Evolutionary conservation across 2,888 invertebrate genomes (phyloP), one percentile per base, ranked within the genome.

Genomic region (Rugalucina vietnamica): DNA sequence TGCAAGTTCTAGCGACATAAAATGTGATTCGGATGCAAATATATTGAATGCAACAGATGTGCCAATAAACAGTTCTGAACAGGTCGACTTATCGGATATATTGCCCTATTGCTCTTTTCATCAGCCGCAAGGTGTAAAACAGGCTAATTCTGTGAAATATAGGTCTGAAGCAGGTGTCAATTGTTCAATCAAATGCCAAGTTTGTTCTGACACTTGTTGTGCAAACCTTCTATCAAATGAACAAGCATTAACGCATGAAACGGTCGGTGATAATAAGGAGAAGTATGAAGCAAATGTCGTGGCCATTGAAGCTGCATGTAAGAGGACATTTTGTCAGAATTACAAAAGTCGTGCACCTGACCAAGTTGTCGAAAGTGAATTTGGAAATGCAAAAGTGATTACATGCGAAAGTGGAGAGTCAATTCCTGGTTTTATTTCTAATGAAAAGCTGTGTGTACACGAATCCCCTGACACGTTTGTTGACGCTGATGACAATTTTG

Each of bases 381-480:
- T n/a, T n/a, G n/a, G n/a, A n/a, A n/a, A n/a, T n/a, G n/a, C n/a
- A n/a, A n/a, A n/a, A n/a, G n/a, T n/a, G n/a, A n/a, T n/a, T n/a
- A n/a, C n/a, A n/a, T n/a, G n/a, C 34, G 8, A 65, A 32, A 34
- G 65, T 18, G 65, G 65, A 34, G 65, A 65, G 65, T 65, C 65
- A 18, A 34, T 65, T 4, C 34, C 18, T 34, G 65, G 34, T 34
- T 32, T 34, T 34, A 32, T 65, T 18, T 34, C 18, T 65, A 34
- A 65, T 34, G 65, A 65, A 1, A 76, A 80, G n/a, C 57, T 75
- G 18, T 54, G 14, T 32, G 54, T 71, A 12, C 70, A 43, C 39
- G 80, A 80, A 36, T 34, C 75, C n/a, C 32, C 71, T 71, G 80
- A 80, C 32, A 60, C 39, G 10, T 79, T 79, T 21, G 73, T 65